Base-by-base conservation (phyloP, 2,888 invertebrate genomes). In the Andrena dorsata region DNA sequence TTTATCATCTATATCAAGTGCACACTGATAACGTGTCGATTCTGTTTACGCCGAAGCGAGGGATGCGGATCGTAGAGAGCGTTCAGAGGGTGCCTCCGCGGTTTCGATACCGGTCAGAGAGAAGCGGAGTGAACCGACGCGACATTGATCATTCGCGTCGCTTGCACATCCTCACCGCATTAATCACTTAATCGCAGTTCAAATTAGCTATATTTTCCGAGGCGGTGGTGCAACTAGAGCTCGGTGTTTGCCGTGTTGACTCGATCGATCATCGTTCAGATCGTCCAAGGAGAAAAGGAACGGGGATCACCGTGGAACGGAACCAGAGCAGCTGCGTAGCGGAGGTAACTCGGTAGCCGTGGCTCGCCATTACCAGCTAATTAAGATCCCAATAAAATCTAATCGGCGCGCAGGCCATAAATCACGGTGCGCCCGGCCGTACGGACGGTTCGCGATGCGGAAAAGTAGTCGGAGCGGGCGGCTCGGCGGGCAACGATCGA, bases 341-440 rank as follows among this genome's bases (percentile, higher is more conserved):
- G 49, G 32, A 60, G 61, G 74, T 71, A 63, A 80, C 72, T 74
- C 65, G 74, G 70, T 80, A 58, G 80, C 64, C 53, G 53, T 35
- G 58, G 64, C 8, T 20, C 56, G 20, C 30, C 53, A 61, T 82
- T 74, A 53, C 64, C 65, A 53, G 49, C 61, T 79, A 70, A 79
- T 79, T 82, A 82, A 82, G 70, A 82, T 41, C 70, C 72, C 58
- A 60, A 66, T 74, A 61, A 74, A 76, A 53, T 68, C 41, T 64
- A 68, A 69, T 68, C 56, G 56, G 28, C 63, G 26, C 35, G 6
- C n/a, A 8, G 23, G 6, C 53, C 72, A 60, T 76, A 82, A 76
- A 81, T 82, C 68, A 81, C 49, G 28, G 56, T 23, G 23, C 32
- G 35, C 16, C 49, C 47, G 20, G 63, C 56, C 28, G 28, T 30